Base-by-base conservation (phyloP, 2,797 vertebrate species). In the Cossypha niveicapilla region DNA sequence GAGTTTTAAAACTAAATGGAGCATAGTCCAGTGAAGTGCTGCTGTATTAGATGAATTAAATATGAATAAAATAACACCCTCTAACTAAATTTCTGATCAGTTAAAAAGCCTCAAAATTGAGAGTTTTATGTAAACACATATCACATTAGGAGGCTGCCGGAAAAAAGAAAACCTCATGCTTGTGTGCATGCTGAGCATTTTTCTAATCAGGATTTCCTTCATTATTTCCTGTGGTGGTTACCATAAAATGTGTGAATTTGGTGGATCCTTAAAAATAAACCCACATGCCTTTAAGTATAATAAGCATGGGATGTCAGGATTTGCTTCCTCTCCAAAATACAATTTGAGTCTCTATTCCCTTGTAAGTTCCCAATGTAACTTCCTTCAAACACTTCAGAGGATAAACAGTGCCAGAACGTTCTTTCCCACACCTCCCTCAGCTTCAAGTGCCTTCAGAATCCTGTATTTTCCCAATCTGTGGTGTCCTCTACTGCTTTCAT, bases 111-210 rank as follows among this genome's bases (percentile, higher is more conserved):
- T 85, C 18, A 28, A 66, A 51, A 75, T 1, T 9, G 13, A 76
- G 47, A 73, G 16, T 62, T 86, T 77, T 67, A 65, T 0, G 4
- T 30, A 61, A 85, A 35, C 9, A 65, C 0, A 0, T 16, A 28
- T 11, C 14, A 72, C 24, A 51, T 47, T 35, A 82, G 22, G 41
- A 60, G 18, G 34, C 51, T 75, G 39, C 32, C 50, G 34, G 23
- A 16, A 35, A 45, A 44, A 45, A 73, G 19, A 87, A 82, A 85
- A 47, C 19, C 11, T 54, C 41, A 21, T 28, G 62, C 24, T 53
- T 27, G 4, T 41, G 42, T 10, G 27, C 56, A 34, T 5, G 3
- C 18, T 51, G n/a, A 79, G 30, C 42, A 41, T 65, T 45, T 77
- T 63, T 37, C 51, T 72, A 25, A 35, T 41, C 3, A 25, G 18